These are phyloP conservation scores for Xestia rhomboidea DNA, from an alignment of 2,888 invertebrate species.

Conservation along the genomic window DNA sequence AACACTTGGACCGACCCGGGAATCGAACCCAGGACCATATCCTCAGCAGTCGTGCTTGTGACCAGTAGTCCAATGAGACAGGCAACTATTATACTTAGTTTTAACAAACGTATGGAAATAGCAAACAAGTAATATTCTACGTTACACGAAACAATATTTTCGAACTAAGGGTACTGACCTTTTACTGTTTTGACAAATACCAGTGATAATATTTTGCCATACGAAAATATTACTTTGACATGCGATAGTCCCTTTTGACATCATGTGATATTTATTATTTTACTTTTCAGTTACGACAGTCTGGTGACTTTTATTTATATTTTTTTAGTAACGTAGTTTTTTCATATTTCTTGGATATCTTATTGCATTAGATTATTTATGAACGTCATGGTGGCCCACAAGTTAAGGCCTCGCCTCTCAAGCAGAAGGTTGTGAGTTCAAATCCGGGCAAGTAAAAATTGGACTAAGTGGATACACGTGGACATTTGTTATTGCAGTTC, in stretches of 20 bases:
- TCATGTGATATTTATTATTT: slow-evolving; percentile 16
- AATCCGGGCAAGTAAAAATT: not conserved
- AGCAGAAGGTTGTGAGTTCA: not conserved
- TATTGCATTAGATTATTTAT: not conserved
- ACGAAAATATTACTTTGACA: slow-evolving; percentile 15
- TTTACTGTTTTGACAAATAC: slow-evolving; percentile 27
- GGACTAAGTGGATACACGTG: too few species aligned
- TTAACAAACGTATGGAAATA: not conserved
- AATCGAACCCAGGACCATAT: too few species aligned
- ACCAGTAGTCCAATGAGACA: too few species aligned
- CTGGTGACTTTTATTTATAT: not conserved
- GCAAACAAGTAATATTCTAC: not conserved
- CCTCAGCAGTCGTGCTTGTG: too few species aligned
- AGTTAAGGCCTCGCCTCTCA: not conserved
- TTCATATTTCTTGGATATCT: not conserved
- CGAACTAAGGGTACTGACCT: not conserved
- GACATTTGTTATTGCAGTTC: too few species aligned
- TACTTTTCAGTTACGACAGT: not conserved
- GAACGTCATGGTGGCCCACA: not conserved
- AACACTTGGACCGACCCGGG: too few species aligned
- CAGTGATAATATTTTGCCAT: slow-evolving; percentile 7
- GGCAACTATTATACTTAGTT: not conserved
- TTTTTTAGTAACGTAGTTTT: not conserved
- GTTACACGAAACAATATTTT: slow-evolving; percentile 24
- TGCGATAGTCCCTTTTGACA: slow-evolving; percentile 8